A percentile compares a stretch with the other conserved stretches of the same genome.
Evolutionary conservation across 2,888 invertebrate species (phyloP).

Genomic region (Aphidius colemani): DNA sequence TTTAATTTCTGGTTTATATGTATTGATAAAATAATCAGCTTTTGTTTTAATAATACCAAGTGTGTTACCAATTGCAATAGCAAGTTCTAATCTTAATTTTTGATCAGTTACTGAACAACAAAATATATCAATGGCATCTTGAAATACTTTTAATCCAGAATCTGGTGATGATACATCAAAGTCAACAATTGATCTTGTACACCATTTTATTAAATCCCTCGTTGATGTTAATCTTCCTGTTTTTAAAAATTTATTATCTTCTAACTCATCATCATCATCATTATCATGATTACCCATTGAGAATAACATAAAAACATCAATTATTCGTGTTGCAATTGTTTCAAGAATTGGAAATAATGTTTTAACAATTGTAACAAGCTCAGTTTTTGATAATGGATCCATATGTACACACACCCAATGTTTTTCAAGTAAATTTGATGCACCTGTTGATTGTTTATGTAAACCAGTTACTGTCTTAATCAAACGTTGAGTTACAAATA

Average conservation of each 20-base stretch:
- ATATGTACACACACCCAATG: slow-evolving; percentile 82
- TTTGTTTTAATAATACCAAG: slow-evolving; percentile 82
- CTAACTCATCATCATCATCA: slow-evolving; percentile 52
- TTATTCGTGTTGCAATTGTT: slow-evolving; percentile 76
- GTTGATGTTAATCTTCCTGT: slow-evolving; percentile 75
- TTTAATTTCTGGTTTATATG: slow-evolving; percentile 78
- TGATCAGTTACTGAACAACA: slow-evolving; percentile 73
- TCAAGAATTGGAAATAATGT: slow-evolving; percentile 71
- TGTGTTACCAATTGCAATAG: slow-evolving; percentile 76
- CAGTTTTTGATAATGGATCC: slow-evolving; percentile 75
- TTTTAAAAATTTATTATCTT: slow-evolving; percentile 54
- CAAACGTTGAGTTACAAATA: slow-evolving; percentile 83
- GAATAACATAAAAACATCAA: slow-evolving; percentile 83
- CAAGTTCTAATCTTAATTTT: slow-evolving; percentile 68
- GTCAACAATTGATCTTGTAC: slow-evolving; percentile 74
- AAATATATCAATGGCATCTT: slow-evolving; percentile 92
- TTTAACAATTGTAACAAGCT: slow-evolving; percentile 75
- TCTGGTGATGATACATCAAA: slow-evolving; percentile 75
- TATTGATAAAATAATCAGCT: slow-evolving; percentile 78
- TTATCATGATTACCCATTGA: slow-evolving; percentile 71
- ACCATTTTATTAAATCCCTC: slow-evolving; percentile 92
- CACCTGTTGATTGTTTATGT: slow-evolving; percentile 61
- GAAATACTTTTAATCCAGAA: slow-evolving; percentile 74
- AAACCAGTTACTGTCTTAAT: slow-evolving; percentile 44
- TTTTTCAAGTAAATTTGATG: slow-evolving; percentile 76